Base-by-base conservation (phyloP, 2,797 vertebrate species). In the Anniella stebbinsi region DNA sequence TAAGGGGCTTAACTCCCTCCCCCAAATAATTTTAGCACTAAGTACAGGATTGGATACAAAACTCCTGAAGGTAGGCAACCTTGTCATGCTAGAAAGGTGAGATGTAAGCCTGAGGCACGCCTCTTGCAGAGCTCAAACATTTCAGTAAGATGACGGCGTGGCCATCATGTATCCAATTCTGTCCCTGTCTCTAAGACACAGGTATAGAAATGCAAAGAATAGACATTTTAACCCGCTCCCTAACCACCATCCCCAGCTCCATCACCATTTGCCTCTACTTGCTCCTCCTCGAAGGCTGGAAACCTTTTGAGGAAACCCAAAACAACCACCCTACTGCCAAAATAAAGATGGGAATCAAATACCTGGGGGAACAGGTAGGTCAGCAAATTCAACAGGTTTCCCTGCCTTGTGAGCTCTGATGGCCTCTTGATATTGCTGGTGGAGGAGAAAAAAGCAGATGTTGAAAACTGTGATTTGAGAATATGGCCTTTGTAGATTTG, bases 361-460 rank as follows among this genome's bases (percentile, higher is more conserved):
- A 98, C 98, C 98, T 97, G 98, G 98, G 0, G 98, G 98, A 80
- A 99, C 97, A 0, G 98, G 98, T 1, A 99, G 97, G 63, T 99
- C 98, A 0, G 97, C 94, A 90, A 99, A 93, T 90, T 96, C 98
- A 93, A 99, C 97, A 0, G 96, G 92, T 57, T 97, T 97, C 69
- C 98, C 98, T 0, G 98, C 98, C 93, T 98, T 98, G 89, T 98
- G 98, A 41, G 98, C 98, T 93, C 93, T 98, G 90, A 99, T 98
- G 95, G 98, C 97, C 0, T 98, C 98, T 93, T 99, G 98, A 95
- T 99, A 99, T 99, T 99, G 98, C 98, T 99, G 95, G 48, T 4
- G 33, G 30, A 18, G 28, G 28, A 1, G 38, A 38, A 77, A 72
- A 86, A 87, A 70, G 87, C 30, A 36, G 25, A 17, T 25, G n/a